Percentiles rank a stretch among this genome's conserved stretches.
phyloP scores from a whole-genome alignment of 2,888 invertebrate species.

The Muschampia plurimacula region DNA sequence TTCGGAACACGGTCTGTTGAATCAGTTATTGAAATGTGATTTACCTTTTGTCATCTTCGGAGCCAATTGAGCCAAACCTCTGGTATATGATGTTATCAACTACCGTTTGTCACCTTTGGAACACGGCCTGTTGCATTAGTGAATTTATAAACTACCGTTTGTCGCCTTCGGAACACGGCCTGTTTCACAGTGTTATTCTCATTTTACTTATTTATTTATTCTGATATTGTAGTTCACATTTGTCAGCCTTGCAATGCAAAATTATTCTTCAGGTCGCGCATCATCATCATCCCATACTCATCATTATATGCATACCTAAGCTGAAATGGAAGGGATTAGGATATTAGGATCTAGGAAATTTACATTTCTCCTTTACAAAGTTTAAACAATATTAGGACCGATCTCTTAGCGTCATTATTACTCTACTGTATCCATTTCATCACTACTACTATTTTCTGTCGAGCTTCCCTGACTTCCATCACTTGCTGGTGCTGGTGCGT shows the following conservation, averaged over 20 bases:
- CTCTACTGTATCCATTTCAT: not conserved
- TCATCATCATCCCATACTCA: not conserved
- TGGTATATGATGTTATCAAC: not conserved
- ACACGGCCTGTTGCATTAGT: not conserved
- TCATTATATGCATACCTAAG: not conserved
- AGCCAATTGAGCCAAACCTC: not conserved
- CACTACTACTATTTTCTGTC: not conserved
- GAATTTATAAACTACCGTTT: constrained; percentile 3
- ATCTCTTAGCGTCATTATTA: not conserved
- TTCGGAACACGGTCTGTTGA: not conserved
- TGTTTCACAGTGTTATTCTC: not conserved
- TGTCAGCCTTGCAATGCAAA: not conserved
- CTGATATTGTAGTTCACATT: not conserved
- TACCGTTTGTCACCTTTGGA: constrained; percentile 1
- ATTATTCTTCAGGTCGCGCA: not conserved
- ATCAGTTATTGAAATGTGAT: too few species aligned
- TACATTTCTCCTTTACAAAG: not conserved
- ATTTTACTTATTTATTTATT: too few species aligned
- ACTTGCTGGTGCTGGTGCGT: not conserved
- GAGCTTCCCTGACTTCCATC: not conserved
- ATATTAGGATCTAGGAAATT: not conserved
- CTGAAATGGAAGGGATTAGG: not conserved
- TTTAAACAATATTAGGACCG: not conserved
- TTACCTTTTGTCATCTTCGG: not conserved
- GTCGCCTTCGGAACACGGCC: not conserved